Percentiles rank a stretch among this genome's conserved stretches.
phyloP scores from a whole-genome alignment of 2,113 vertebrate genomes.

The Mirza zaza region DNA sequence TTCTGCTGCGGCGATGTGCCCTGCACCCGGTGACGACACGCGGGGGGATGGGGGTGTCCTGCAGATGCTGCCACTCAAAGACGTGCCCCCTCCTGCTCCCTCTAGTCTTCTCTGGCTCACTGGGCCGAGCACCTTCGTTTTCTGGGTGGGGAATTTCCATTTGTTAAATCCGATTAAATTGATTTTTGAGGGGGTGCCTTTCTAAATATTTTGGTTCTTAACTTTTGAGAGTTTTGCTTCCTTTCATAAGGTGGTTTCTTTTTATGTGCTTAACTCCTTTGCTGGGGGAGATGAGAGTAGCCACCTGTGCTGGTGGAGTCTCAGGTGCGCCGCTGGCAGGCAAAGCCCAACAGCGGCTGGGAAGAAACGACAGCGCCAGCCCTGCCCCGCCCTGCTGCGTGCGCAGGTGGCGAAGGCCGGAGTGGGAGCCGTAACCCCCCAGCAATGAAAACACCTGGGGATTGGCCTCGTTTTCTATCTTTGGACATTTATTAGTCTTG shows the following conservation, averaged over 20 bases:
- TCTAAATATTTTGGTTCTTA: constrained; percentile 61
- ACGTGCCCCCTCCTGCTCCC: rapidly evolving
- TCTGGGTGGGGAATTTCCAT: constrained; percentile 15
- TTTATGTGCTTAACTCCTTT: background rate
- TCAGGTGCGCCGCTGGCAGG: background rate
- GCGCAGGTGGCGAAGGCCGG: background rate
- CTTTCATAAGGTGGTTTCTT: constrained; percentile 29
- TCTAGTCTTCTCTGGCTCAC: background rate
- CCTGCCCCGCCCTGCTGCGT: background rate
- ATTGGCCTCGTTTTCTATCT: background rate
- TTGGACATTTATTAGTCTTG: background rate
- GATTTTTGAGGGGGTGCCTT: background rate
- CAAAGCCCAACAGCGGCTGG: background rate
- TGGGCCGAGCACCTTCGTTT: background rate
- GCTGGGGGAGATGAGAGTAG: background rate
- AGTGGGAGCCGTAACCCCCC: background rate
- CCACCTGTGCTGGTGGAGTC: background rate
- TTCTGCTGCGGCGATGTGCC: no score
- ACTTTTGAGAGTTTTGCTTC: constrained; percentile 32
- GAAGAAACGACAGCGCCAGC: background rate
- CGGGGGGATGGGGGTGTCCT: rapidly evolving
- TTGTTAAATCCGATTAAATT: background rate
- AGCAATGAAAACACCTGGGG: background rate
- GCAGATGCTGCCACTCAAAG: background rate
- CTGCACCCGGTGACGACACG: rapidly evolving